Evolutionary conservation across 2,888 invertebrate species (phyloP).

Genomic region (Globia sparganii): DNA sequence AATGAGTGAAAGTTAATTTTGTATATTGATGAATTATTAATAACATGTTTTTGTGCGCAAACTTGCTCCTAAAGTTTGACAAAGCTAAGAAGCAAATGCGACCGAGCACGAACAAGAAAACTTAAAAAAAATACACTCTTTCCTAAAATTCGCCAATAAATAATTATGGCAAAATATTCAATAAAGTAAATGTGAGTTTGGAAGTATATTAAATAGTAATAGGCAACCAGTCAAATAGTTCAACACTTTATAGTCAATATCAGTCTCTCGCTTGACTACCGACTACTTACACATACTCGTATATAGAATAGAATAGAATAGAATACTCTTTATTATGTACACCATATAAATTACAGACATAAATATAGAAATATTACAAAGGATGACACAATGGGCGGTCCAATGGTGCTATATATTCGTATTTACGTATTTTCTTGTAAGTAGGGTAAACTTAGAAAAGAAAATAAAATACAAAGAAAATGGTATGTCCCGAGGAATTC

Average conservation of each 20-base stretch:
- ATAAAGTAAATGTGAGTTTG: not conserved
- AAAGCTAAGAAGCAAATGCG: not conserved
- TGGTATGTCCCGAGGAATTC: slow-evolving; percentile 28
- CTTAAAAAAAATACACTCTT: not conserved
- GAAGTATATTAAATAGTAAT: slow-evolving; percentile 17
- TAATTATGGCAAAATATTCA: not conserved
- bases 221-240: slow-evolving; percentile 26
- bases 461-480: slow-evolving; percentile 15
- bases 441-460: not conserved
- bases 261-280: too few relatives aligned
- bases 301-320: too few relatives aligned
- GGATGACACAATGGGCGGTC: too few relatives aligned
- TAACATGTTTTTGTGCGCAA: not conserved
- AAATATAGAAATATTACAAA: too few relatives aligned
- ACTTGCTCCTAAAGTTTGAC: too few relatives aligned
- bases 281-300: too few relatives aligned
- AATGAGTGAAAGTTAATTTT: slow-evolving; percentile 3
- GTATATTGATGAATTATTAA: slow-evolving; percentile 16
- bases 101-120: not conserved
- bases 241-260: slow-evolving; percentile 28
- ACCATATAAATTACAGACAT: too few relatives aligned
- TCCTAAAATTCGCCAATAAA: not conserved
- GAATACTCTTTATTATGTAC: too few relatives aligned
- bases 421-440: slow-evolving; percentile 1
- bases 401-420: too few relatives aligned